These are phyloP conservation scores for Ophiothrix spiculata DNA, from an alignment of 35 echinoderm and acorn worm species.

Conservation along the genomic window DNA sequence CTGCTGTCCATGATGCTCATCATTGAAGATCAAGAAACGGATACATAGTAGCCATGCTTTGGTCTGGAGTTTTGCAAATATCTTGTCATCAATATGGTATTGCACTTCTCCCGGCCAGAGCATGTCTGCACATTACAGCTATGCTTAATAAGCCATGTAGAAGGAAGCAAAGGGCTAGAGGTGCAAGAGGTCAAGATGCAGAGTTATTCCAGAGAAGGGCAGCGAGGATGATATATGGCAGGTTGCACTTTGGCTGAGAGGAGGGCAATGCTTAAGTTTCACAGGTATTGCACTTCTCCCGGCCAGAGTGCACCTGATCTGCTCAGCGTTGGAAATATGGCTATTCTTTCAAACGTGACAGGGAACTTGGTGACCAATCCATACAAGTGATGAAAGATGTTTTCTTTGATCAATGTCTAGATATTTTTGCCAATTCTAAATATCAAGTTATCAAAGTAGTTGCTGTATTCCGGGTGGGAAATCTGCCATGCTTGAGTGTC, in stretches of 20 bases:
- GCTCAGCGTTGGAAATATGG: too few species aligned
- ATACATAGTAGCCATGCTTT: background rate
- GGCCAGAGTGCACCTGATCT: background rate
- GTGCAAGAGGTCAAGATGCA: too few species aligned
- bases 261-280: background rate
- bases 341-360: too few species aligned
- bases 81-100: background rate
- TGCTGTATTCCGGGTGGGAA: conserved; percentile 5
- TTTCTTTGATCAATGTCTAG: too few species aligned
- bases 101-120: conserved; percentile 13
- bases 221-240: background rate
- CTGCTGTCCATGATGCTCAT: too few species aligned
- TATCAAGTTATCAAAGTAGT: too few species aligned
- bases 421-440: too few species aligned
- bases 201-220: background rate
- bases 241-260: background rate
- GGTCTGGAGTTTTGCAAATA: background rate
- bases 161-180: too few species aligned
- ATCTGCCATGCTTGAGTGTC: background rate
- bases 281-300: conserved; percentile 11
- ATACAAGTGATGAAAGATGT: too few species aligned
- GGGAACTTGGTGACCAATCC: too few species aligned
- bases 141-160: too few species aligned
- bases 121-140: background rate
- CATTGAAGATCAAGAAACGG: too few species aligned